Evolutionary conservation across 1,140 invertebrate species (phyloP), one percentile per base, ranked within the genome.

Genomic region (Cydia fagiglandana): DNA sequence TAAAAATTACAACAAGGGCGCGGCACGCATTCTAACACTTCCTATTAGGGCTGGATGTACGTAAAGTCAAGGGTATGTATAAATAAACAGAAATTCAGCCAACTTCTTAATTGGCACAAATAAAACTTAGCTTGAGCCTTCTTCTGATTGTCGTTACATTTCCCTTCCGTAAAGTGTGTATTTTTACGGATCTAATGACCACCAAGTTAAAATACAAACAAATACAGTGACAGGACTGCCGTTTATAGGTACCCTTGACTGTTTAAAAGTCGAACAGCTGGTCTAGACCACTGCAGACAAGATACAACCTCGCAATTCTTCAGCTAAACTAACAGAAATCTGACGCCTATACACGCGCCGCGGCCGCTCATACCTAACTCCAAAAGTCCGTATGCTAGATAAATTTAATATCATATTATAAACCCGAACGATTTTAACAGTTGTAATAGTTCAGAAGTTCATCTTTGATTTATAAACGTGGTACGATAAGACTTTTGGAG

Each of bases 1-100:
- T 38, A 70, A 70, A 70, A 38, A 17, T 70, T 70, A 17, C 64
- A 66, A 64, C 64, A 1, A 30, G 64, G n/a, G 10, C 13, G 64
- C 64, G 24, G 30, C 5, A 24, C 28, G 50, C 64, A 2, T 30
- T 68, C 7, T 17, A 64, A 28, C 61, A 24, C 24, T 53, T 53
- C 13, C 0, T 2, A 53, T 17, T 13, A 13, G 47, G 15, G 13
- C 13, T 53, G 4, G 15, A n/a, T 17, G 15, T 17, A 53, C 38
- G 1, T 50, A 50, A 0, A 50, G 47, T 13, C 15, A 50, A 50
- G 13, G 13, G 12, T 50, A 50, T 4, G 30, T 34, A 34, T n/a
- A n/a, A 34, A 34, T 13, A 13, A 47, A 47, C 4, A 47, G 0
- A 47, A 13, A 15, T 47, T 13, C 45, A 47, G 13, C 7, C 34